Conservation (phyloP, 2,888 invertebrate species). For the Falcaria lacertinaria region DNA sequence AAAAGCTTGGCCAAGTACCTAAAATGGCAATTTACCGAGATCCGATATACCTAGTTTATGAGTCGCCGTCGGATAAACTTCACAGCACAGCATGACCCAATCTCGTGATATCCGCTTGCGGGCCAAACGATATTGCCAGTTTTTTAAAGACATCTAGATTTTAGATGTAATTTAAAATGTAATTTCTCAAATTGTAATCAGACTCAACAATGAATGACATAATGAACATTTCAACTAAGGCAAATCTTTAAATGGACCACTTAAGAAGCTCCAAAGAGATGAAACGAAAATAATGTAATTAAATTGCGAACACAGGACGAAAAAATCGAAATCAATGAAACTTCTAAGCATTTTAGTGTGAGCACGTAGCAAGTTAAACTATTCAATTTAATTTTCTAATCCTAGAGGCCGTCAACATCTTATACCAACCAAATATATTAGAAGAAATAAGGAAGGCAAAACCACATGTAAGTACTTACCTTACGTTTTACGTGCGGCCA, state of each 20-base stretch:
- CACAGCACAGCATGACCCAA: background rate
- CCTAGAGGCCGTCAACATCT: constrained; percentile 52
- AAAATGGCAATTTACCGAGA: background rate
- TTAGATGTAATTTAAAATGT: background rate
- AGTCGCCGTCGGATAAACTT: background rate
- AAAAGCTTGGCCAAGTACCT: background rate
- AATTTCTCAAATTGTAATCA: background rate
- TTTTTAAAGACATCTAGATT: background rate
- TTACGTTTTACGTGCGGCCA: constrained; percentile 34
- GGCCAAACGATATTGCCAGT: no score
- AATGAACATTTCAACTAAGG: background rate
- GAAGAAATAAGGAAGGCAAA: constrained; percentile 50
- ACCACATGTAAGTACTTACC: constrained; percentile 58
- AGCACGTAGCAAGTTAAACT: constrained; percentile 12
- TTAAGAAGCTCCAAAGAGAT: background rate
- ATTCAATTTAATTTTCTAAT: constrained; percentile 52
- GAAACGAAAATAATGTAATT: background rate
- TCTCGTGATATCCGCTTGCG: background rate
- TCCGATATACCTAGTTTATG: background rate
- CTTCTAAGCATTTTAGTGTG: constrained; percentile 13
- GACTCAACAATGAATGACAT: background rate
- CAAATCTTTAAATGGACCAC: background rate
- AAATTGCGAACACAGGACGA: constrained; percentile 8
- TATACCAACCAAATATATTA: constrained; percentile 47
- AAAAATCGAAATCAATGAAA: constrained; percentile 13